Conservation (phyloP, 2,113 vertebrate species). For the Dipodomys ordii region DNA sequence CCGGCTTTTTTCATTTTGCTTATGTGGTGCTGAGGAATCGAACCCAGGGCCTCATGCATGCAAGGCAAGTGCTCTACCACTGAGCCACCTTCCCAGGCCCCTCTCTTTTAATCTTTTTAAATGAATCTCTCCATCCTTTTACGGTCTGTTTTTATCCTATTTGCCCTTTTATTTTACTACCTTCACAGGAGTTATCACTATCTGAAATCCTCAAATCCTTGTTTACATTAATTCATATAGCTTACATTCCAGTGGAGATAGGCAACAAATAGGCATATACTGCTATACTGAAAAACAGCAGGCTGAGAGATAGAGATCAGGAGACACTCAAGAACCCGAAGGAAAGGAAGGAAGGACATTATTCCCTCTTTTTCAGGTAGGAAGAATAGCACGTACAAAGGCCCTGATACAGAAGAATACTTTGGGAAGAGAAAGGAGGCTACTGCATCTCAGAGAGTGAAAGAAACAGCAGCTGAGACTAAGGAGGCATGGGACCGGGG, state of each 20-base stretch:
- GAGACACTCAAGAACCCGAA: not conserved
- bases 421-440: not conserved
- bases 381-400: not conserved
- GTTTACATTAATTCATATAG: slow-evolving; percentile 16
- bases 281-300: slow-evolving; percentile 1
- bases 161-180: not conserved
- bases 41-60: too few species aligned
- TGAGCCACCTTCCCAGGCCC: too few species aligned
- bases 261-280: not conserved
- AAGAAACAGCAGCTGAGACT: not conserved
- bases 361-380: not conserved
- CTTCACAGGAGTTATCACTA: not conserved
- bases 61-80: too few species aligned
- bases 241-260: not conserved
- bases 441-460: not conserved
- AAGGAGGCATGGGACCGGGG: not conserved
- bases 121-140: not conserved
- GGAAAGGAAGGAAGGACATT: not conserved
- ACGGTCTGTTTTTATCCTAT: slow-evolving; percentile 3
- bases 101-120: not conserved
- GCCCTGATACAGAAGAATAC: not conserved
- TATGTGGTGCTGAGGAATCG: too few species aligned
- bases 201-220: slow-evolving; percentile 44
- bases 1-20: too few species aligned
- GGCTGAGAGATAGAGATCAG: not conserved